phyloP scores from a whole-genome alignment of 2,113 vertebrate genomes.

The Girardinichthys multiradiatus region DNA sequence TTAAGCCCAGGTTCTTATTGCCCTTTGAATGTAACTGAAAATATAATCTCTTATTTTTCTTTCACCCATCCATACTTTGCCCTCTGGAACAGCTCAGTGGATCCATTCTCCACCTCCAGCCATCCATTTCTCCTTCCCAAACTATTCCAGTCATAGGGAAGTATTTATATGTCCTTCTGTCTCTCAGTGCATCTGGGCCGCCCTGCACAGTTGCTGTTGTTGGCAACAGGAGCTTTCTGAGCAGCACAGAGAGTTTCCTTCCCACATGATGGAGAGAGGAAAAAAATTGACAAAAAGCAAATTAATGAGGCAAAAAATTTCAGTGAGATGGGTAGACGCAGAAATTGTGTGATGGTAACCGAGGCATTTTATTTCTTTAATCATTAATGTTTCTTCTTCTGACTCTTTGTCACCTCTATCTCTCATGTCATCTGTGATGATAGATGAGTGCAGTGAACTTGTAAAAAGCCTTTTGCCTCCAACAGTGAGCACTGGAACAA shows the following conservation, averaged over 20 bases:
- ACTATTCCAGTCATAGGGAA: conserved; percentile 73
- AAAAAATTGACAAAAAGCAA: conserved; percentile 9
- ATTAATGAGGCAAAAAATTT: conserved; percentile 25
- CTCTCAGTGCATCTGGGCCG: conserved; percentile 34
- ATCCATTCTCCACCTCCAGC: conserved; percentile 59
- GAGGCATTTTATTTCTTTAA: conserved; percentile 5
- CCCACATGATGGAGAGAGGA: background rate
- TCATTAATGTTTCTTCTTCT: conserved; percentile 10
- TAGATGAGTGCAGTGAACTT: conserved; percentile 43
- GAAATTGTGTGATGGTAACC: conserved; percentile 6
- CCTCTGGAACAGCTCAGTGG: conserved; percentile 62
- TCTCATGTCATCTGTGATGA: background rate
- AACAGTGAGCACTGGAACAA: conserved; percentile 10
- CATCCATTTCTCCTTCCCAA: conserved; percentile 48
- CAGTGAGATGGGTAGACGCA: conserved; percentile 23
- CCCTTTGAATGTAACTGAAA: background rate
- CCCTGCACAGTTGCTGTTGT: conserved; percentile 72
- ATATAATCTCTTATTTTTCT: conserved; percentile 44
- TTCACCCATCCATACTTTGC: conserved; percentile 51
- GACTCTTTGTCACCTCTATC: background rate
- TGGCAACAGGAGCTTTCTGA: conserved; percentile 60
- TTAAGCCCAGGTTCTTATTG: background rate
- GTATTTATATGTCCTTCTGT: conserved; percentile 65
- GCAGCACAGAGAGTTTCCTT: conserved; percentile 48
- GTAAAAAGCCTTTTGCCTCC: conserved; percentile 25